Base-by-base conservation (phyloP, 1,140 invertebrate species). In the Drosophila truncata region DNA sequence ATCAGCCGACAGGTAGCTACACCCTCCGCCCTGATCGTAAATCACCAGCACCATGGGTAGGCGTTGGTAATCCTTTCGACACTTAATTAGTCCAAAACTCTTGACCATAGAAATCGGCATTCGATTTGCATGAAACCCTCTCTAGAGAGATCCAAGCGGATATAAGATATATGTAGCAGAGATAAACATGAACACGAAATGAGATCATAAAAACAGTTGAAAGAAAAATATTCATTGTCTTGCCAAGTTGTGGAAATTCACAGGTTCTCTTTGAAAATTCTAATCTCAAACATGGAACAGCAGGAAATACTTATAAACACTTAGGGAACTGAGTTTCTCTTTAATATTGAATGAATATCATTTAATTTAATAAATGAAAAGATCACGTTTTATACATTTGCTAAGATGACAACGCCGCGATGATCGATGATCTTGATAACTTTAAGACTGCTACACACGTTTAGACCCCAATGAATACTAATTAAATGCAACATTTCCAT, bases 1-100 rank as follows among this genome's bases (percentile, higher is more conserved):
- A 59, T 41, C 18, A 31, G 33, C 20, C 27, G 10, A 50, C 73
- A 82, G 74, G 74, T 78, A 78, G 61, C 50, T 57, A 13, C 35
- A 18, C 29, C 55, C 33, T n/a, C 13, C 5, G n/a, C 13, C 35
- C 16, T 13, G 27, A 47, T 49, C 83, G 52, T 85, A 86, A 86
- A 85, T 85, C 82, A 87, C 47, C 52, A 47, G 52, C 52, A 27
- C 29, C 39, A 39, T 11, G 46, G 33, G 61, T 66, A 74, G 83
- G 83, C 83, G 84, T 83, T 44, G 70, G 41, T 83, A 86, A 86
- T 77, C 83, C 80, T 66, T 82, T 82, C 83, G 76, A 80, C 83
- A 86, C 83, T 72, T 88, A 86, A 86, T 86, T 86, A 86, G 80
- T 63, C 25, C 75, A 52, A 70, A 70, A 83, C 82, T 77, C 67